Evolutionary conservation across 23 tunicate genomes (phyloP).

Genomic region (Halocynthia aurantium): DNA sequence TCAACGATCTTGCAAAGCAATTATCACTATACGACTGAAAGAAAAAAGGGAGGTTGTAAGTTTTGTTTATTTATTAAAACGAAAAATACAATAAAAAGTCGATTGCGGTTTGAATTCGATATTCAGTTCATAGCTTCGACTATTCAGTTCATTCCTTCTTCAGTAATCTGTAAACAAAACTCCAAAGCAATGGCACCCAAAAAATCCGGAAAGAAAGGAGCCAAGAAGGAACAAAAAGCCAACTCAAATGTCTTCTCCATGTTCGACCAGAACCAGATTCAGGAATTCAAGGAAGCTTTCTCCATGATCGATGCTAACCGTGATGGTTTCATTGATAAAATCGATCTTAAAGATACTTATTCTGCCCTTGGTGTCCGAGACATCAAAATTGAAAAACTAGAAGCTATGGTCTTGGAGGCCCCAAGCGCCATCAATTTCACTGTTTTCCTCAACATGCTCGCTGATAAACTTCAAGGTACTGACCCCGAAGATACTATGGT

Average conservation of each 20-base stretch:
- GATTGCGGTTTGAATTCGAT: too few relatives aligned
- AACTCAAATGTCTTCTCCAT: slow-evolving; percentile 1
- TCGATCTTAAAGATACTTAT: slow-evolving; percentile 85
- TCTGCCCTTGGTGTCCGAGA: slow-evolving; percentile 89
- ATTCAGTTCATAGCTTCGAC: too few relatives aligned
- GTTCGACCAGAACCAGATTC: slow-evolving; percentile 72
- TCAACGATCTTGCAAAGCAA: too few relatives aligned
- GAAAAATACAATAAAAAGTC: too few relatives aligned
- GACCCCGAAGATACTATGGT: slow-evolving; percentile 91
- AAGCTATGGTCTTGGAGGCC: slow-evolving; percentile 89
- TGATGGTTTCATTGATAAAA: slow-evolving; percentile 94
- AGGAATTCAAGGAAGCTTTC: slow-evolving; percentile 96
- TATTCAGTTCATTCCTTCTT: too few relatives aligned
- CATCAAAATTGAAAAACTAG: slow-evolving; percentile 69
- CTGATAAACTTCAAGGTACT: slow-evolving; percentile 95
- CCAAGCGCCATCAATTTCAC: slow-evolving; percentile 31
- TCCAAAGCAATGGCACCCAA: background rate
- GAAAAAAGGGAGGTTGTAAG: background rate
- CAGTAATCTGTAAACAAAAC: too few relatives aligned
- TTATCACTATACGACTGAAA: too few relatives aligned
- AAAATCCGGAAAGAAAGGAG: slow-evolving; percentile 4
- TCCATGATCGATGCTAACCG: slow-evolving; percentile 88
- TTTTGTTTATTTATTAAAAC: too few relatives aligned
- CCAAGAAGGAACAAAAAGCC: slow-evolving; percentile 7
- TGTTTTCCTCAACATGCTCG: slow-evolving; percentile 18